These are phyloP conservation scores for Erythrocercus mccallii DNA, from an alignment of 2,113 vertebrate species.

Conservation along the genomic window DNA sequence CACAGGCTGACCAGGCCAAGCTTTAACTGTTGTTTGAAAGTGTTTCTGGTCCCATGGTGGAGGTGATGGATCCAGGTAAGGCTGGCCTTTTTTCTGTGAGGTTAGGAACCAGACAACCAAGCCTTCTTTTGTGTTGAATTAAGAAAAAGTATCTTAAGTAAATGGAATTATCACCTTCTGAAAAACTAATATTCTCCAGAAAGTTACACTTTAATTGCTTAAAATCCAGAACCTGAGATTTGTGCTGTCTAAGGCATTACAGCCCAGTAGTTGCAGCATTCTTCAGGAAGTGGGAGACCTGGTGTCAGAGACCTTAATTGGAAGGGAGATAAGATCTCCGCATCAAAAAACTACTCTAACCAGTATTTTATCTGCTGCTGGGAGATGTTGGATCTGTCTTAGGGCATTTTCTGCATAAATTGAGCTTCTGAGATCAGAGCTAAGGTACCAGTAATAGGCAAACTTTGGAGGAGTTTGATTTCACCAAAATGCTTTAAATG, in stretches of 20 bases:
- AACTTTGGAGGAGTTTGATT: not conserved
- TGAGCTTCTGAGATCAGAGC: not conserved
- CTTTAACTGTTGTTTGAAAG: not conserved
- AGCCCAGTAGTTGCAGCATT: not conserved
- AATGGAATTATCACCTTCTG: not conserved
- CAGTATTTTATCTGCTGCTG: not conserved
- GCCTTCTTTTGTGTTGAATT: not conserved
- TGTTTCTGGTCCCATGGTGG: not conserved
- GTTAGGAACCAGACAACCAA: not conserved
- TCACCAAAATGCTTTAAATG: not conserved
- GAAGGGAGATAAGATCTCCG: not conserved
- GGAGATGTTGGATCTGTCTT: not conserved
- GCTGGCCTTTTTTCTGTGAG: not conserved
- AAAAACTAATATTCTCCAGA: not conserved
- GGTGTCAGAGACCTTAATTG: not conserved
- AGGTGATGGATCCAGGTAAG: not conserved
- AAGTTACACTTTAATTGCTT: not conserved
- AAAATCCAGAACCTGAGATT: not conserved
- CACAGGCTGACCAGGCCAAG: not conserved
- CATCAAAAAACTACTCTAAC: not conserved
- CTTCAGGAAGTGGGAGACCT: not conserved
- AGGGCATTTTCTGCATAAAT: not conserved
- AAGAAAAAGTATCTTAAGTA: not conserved
- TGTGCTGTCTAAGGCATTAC: not conserved
- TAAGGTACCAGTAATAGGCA: not conserved